These are phyloP conservation scores for Myotis daubentonii DNA, from an alignment of 2,797 vertebrate genomes.

Conservation along the genomic window DNA sequence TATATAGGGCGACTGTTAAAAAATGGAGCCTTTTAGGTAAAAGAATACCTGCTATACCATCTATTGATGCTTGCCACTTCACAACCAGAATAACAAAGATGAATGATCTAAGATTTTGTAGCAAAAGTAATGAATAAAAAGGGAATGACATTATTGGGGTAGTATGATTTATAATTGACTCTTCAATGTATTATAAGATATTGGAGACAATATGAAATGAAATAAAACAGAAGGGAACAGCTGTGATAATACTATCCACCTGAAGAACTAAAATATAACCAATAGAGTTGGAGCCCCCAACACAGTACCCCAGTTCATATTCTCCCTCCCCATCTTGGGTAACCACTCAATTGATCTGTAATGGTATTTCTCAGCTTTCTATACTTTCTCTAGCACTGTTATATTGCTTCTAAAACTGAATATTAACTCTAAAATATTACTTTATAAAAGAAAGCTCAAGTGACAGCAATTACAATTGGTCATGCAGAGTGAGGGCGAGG, in stretches of 20 bases:
- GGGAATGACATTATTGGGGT: background rate
- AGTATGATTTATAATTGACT: background rate
- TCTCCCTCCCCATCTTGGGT: background rate
- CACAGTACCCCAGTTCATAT: background rate
- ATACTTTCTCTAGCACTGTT: background rate
- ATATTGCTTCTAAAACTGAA: conserved; percentile 44
- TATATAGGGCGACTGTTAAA: background rate
- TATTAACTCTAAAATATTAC: conserved; percentile 22
- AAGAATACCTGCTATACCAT: background rate
- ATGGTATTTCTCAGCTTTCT: conserved; percentile 37
- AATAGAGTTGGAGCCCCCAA: background rate
- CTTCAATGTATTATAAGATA: conserved; percentile 4
- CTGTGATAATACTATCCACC: background rate
- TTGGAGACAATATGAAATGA: background rate
- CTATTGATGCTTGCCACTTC: background rate
- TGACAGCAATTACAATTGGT: background rate
- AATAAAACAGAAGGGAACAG: background rate
- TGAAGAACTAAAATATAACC: background rate
- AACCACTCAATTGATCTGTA: background rate
- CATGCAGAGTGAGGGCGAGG: background rate
- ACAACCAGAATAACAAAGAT: background rate
- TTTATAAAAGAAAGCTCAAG: conserved; percentile 12
- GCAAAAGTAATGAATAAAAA: conserved; percentile 12
- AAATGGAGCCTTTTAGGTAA: background rate
- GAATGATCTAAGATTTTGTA: background rate